Base-by-base conservation (phyloP, 2,113 vertebrate species). In the Vidua chalybeata region DNA sequence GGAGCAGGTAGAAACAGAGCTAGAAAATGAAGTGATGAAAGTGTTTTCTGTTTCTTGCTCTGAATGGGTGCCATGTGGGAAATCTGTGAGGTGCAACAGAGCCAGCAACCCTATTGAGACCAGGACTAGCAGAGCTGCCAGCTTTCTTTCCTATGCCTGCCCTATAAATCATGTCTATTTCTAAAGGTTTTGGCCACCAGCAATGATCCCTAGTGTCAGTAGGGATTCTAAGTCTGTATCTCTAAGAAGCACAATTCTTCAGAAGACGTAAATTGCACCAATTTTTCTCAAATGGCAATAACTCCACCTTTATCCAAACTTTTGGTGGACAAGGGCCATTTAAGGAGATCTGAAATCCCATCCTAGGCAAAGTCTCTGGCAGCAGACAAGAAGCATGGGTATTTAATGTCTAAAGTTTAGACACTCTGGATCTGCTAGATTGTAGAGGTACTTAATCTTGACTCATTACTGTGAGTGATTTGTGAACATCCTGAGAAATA, bases 371-470 rank as follows among this genome's bases (percentile, higher is more conserved):
- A 87, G 30, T 19, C 23, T 61, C 18, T 52, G 31, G 23, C 9
- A 54, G 51, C 13, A 77, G 51, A 23, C 8, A 16, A 75, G 43
- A 71, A 84, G 28, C 11, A 30, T 3, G 5, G 6, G 13, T 41
- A 14, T 52, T 87, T 48, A 1, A 1, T 37, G 17, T 17, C 31
- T 58, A 1, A 73, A 37, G 18, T 41, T 91, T 41, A 79, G 62
- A 37, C 8, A 5, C 19, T 35, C 41, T n/a, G n/a, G 17, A 58
- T 88, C 37, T 0, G 0, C 71, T 49, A 83, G 15, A 35, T 18
- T 80, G n/a, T 9, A 30, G 39, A 90, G 62, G 15, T 61, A 45
- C 89, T 94, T 93, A 56, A 91, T 79, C 78, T 72, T 85, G 54
- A 54, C 54, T 87, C 22, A 8, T 91, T 91, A 82, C n/a, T 69